Conservation (phyloP, 2,888 invertebrate genomes). For the Cerastis leucographa region DNA sequence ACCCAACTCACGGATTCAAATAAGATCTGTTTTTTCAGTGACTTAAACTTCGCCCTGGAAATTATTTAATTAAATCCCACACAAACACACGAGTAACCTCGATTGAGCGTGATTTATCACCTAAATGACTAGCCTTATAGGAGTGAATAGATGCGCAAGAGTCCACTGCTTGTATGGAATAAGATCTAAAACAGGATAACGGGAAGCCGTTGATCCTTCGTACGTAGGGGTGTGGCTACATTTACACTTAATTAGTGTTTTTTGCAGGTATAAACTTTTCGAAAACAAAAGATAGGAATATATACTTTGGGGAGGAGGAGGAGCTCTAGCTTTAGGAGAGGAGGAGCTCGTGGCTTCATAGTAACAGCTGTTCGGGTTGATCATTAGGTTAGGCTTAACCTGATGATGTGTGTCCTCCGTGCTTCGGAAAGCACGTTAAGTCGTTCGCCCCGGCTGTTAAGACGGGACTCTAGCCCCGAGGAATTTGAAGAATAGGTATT, state of each 20-base stretch:
- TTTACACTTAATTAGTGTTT: not conserved
- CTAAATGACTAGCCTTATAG: slow-evolving; percentile 50
- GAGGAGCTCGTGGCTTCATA: too few species aligned
- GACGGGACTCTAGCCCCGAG: too few species aligned
- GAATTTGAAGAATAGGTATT: too few species aligned
- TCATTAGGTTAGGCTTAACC: too few species aligned
- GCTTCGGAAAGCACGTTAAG: too few species aligned
- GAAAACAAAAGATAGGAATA: too few species aligned
- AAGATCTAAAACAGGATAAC: slow-evolving; percentile 77
- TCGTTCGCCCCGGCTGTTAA: too few species aligned
- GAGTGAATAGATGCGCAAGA: slow-evolving; percentile 63
- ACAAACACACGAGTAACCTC: slow-evolving; percentile 35
- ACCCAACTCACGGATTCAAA: not conserved
- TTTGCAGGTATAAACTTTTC: not conserved
- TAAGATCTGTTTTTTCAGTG: slow-evolving; percentile 2
- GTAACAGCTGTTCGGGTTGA: too few species aligned
- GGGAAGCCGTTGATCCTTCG: slow-evolving; percentile 71
- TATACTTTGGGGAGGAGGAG: too few species aligned
- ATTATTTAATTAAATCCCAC: slow-evolving; percentile 57
- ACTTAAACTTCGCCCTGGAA: slow-evolving; percentile 9
- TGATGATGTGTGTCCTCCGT: too few species aligned
- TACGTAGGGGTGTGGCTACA: slow-evolving; percentile 37
- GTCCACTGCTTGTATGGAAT: slow-evolving; percentile 69
- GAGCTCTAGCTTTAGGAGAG: too few species aligned
- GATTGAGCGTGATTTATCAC: slow-evolving; percentile 55